Evolutionary conservation across 2,797 vertebrate genomes (phyloP).

Genomic region (Melopsittacus undulatus): DNA sequence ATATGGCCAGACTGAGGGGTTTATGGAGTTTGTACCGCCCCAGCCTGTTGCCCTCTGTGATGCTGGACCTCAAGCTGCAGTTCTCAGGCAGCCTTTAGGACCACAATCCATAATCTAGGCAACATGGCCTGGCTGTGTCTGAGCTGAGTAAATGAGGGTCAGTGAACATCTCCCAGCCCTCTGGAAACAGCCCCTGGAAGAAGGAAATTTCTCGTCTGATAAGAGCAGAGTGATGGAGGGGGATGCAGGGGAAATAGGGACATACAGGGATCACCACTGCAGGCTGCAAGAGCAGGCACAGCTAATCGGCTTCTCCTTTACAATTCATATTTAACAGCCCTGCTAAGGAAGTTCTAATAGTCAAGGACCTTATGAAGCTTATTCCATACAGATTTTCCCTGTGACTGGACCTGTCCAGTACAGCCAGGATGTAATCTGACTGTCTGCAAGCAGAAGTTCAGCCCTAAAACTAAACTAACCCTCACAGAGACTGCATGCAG

Average conservation of each 20-base stretch:
- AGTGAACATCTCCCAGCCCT: background rate
- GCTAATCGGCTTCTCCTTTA: background rate
- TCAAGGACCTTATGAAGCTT: background rate
- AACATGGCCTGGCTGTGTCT: background rate
- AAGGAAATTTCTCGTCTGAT: background rate
- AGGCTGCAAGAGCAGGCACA: background rate
- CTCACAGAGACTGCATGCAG: background rate
- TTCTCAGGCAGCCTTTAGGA: background rate
- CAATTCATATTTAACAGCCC: background rate
- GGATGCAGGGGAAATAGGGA: accelerated
- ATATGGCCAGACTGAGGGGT: background rate
- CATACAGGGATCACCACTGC: background rate
- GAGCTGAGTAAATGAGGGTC: background rate
- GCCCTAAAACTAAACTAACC: background rate
- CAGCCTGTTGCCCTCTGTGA: background rate
- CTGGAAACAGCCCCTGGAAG: background rate
- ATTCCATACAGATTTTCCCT: background rate
- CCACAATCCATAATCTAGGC: background rate
- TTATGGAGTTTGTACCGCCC: background rate
- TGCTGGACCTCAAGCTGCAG: background rate
- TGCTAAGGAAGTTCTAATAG: background rate
- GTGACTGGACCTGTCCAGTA: background rate
- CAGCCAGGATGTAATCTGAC: background rate
- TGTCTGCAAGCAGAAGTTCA: background rate
- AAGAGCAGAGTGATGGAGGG: background rate